These are phyloP conservation scores for Apodemia duryi DNA, from an alignment of 2,888 invertebrate genomes.

Conservation along the genomic window DNA sequence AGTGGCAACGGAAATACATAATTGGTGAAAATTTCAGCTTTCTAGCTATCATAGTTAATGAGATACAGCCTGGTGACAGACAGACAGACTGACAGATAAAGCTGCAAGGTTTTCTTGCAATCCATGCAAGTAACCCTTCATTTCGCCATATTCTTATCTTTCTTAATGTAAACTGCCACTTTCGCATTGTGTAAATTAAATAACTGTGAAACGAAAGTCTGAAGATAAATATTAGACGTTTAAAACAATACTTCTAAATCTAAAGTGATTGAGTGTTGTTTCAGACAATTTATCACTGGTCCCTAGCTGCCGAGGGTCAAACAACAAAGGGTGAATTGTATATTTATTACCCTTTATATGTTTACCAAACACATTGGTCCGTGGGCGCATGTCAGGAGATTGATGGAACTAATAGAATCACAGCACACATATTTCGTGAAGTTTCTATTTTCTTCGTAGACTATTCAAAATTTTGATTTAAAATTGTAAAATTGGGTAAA, in stretches of 20 bases:
- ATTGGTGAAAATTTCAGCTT: no score
- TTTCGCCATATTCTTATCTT: no score
- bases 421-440: not conserved
- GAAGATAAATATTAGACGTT: not conserved
- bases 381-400: constrained; percentile 3
- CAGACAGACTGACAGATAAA: no score
- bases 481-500: no score
- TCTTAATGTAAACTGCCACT: no score
- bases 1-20: no score
- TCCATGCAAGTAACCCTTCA: no score
- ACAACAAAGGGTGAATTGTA: constrained; percentile 15
- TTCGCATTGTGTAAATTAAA: no score
- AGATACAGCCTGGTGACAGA: no score
- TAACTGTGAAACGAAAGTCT: not conserved
- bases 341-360: constrained; percentile 15
- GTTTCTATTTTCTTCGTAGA: not conserved
- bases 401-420: constrained; percentile 9
- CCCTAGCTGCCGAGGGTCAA: constrained; percentile 10
- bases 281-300: constrained; percentile 3
- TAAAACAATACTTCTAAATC: constrained; percentile 3
- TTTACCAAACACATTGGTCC: constrained; percentile 11
- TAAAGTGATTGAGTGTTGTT: constrained; percentile 15
- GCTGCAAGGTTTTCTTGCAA: no score
- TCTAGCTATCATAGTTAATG: no score
- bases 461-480: no score